Base-by-base conservation (phyloP, 2,888 invertebrate species). In the Ennomos fuscantarius region DNA sequence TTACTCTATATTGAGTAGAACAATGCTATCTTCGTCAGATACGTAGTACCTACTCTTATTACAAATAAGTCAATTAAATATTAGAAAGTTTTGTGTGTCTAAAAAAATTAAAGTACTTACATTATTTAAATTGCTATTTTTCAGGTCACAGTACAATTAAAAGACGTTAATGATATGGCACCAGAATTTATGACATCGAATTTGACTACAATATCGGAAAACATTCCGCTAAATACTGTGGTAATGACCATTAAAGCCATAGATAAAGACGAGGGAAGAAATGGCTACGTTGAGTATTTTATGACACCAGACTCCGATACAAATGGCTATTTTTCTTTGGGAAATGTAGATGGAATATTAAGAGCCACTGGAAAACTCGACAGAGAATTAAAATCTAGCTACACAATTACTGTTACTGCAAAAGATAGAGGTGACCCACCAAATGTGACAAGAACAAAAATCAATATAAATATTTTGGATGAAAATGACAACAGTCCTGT, bases 121-220 rank as follows among this genome's bases (percentile, higher is more conserved):
- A 24, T 24, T 24, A 24, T 24, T 6, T 65, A 50, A 66, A 34
- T 15, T 15, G 2, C 13, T 12, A 11, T 8, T 46, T 53, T 67
- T 55, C 93, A 98, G 97, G 97, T 98, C 55, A 96, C 96, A 48
- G 95, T 98, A 66, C 94, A 95, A 62, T 93, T 99, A 51, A 95
- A 96, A 79, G 98, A 99, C 86, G 96, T 97, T 63, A 98, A 99
- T 89, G 98, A 99, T 83, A 96, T 97, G 93, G 94, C 96, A 36
- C 98, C 98, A 5, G 95, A 95, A 77, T 97, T 98, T 86, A 93
- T 96, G 64, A 95, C 97, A 5, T 93, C 96, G 15, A 96, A 96
- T 77, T 94, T 95, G 76, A 96, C 97, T 34, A 89, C 95, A 36
- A 95, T 98, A 11, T 93, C 95, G 60, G 98, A 98, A 91, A 98